Evolutionary conservation across 1,140 invertebrate species (phyloP).

Genomic region (Paraescarpia echinospica): DNA sequence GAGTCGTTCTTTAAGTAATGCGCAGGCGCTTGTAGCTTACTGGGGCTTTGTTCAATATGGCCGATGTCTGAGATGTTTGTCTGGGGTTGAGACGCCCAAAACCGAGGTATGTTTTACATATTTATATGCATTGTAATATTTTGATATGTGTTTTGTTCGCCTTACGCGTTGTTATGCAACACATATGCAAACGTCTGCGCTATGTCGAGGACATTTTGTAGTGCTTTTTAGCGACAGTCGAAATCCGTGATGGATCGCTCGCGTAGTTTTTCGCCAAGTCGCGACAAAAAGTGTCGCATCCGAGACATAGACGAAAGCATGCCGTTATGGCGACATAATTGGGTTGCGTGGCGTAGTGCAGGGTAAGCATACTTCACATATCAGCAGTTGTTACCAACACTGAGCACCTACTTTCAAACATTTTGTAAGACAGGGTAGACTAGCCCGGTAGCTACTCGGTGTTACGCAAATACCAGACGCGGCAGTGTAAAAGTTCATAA

Average conservation of each 20-base stretch:
- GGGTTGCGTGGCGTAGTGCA: not conserved
- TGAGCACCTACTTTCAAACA: not conserved
- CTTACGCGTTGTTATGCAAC: not conserved
- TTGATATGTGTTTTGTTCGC: not conserved
- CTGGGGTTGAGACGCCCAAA: constrained; percentile 3
- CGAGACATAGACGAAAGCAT: not conserved
- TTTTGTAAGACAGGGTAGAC: not conserved
- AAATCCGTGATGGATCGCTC: not conserved
- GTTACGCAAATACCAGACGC: constrained; percentile 3
- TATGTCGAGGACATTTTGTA: not conserved
- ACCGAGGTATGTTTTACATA: not conserved
- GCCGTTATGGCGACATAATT: not conserved
- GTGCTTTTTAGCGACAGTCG: not conserved
- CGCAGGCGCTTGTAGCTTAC: constrained; percentile 3
- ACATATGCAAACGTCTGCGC: not conserved
- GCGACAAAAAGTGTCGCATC: not conserved
- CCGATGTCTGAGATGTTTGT: constrained; percentile 4
- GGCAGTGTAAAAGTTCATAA: not conserved
- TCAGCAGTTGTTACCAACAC: not conserved
- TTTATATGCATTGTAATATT: not conserved
- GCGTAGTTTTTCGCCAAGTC: not conserved
- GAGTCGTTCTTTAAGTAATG: not conserved
- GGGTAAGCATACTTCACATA: not conserved
- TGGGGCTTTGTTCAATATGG: constrained; percentile 4
- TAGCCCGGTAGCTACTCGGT: not conserved